Conservation (phyloP, 2,888 invertebrate genomes). For the Erebia aethiops region DNA sequence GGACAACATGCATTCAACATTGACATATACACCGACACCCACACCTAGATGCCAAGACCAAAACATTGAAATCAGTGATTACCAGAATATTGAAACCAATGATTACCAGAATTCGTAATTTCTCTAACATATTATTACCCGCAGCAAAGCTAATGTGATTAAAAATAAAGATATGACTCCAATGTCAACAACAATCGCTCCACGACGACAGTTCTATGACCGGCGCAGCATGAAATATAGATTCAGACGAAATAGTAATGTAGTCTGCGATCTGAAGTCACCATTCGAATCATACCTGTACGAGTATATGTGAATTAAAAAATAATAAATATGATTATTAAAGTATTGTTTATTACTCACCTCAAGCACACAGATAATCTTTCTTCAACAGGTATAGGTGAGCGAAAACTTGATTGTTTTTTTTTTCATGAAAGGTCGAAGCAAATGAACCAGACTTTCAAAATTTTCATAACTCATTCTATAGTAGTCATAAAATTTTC, state of each 20-base stretch:
- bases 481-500: constrained; percentile 6
- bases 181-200: neutral
- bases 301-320: neutral
- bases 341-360: no score
- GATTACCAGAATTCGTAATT: neutral
- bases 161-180: neutral
- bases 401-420: neutral
- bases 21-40: neutral
- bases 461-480: constrained; percentile 3
- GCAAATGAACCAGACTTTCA: neutral
- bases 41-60: neutral
- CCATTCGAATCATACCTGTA: constrained; percentile 1
- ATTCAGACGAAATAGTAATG: neutral
- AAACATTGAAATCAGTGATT: neutral
- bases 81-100: constrained; percentile 1
- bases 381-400: neutral
- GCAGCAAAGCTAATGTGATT: neutral
- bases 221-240: neutral
- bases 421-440: neutral
- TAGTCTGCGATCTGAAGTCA: neutral
- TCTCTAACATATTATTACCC: neutral
- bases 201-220: constrained; percentile 1
- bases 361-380: neutral
- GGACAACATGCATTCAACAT: neutral
- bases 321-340: no score